Conservation (phyloP, 2,797 vertebrate species). For the Danio jaintianensis region DNA sequence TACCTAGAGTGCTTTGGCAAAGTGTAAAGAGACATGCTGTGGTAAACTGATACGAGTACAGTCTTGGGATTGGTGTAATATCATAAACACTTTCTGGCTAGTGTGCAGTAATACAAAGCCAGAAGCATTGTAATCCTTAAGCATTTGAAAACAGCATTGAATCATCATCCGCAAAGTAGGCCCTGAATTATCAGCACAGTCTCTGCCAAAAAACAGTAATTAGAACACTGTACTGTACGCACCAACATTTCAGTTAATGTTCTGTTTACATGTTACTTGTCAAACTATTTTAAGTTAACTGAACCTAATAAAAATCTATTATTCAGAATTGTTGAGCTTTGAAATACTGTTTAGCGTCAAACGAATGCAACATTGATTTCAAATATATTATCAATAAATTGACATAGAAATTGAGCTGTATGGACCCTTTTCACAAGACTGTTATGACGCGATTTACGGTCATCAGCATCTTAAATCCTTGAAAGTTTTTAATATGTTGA, state of each 20-base stretch:
- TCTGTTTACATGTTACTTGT: not conserved
- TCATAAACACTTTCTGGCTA: conserved; percentile 47
- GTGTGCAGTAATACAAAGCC: conserved; percentile 32
- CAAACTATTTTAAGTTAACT: conserved; percentile 10
- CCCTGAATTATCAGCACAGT: conserved; percentile 27
- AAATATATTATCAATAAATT: too few relatives aligned
- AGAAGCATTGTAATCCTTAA: conserved; percentile 51
- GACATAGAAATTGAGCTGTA: too few relatives aligned
- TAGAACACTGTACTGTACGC: not conserved
- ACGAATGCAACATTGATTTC: not conserved
- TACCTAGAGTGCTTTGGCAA: conserved; percentile 7
- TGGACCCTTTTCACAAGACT: too few relatives aligned
- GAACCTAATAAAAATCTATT: conserved; percentile 4
- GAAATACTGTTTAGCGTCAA: not conserved
- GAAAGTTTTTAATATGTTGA: too few relatives aligned
- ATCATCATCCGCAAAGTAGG: conserved; percentile 49
- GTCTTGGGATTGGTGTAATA: conserved; percentile 54
- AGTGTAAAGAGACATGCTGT: conserved; percentile 30
- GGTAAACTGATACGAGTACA: conserved; percentile 52
- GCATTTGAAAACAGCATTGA: conserved; percentile 35
- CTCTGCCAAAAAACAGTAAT: conserved; percentile 3
- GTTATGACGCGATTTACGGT: too few relatives aligned
- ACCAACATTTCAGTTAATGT: conserved; percentile 8
- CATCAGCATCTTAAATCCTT: too few relatives aligned
- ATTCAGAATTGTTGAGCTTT: not conserved